These are phyloP conservation scores for Melanotaenia trifasciata DNA, from an alignment of 2,797 vertebrate species.

Conservation along the genomic window DNA sequence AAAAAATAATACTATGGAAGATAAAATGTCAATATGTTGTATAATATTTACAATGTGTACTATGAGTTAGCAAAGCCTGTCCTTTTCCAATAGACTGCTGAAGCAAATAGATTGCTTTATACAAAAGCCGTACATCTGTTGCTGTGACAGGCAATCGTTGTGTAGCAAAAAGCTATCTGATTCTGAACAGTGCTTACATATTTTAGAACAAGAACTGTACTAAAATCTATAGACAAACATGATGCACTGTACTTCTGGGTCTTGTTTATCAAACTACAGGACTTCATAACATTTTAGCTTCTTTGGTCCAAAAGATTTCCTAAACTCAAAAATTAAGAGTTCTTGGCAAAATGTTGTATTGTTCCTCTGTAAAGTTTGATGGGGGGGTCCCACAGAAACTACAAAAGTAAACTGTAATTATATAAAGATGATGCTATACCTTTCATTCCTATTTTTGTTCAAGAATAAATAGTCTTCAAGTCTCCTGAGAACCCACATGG, in stretches of 20 bases:
- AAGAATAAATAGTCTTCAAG: conserved; percentile 32
- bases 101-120: conserved; percentile 25
- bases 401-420: conserved; percentile 1
- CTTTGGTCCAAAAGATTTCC: conserved; percentile 11
- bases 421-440: conserved; percentile 10
- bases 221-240: neutral
- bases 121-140: conserved; percentile 26
- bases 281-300: conserved; percentile 23
- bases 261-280: neutral
- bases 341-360: conserved; percentile 20
- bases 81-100: conserved; percentile 1
- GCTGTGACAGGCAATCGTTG: conserved; percentile 19
- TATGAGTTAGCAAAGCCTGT: neutral
- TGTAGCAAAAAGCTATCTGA: conserved; percentile 22
- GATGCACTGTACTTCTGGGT: neutral
- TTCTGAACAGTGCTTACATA: conserved; percentile 11
- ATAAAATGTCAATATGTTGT: neutral
- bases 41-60: neutral
- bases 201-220: conserved; percentile 11
- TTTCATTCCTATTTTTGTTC: conserved; percentile 28
- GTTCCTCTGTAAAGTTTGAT: neutral
- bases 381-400: neutral
- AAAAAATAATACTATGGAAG: neutral
- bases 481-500: conserved; percentile 20
- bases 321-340: conserved; percentile 32